Evolutionary conservation across 2,113 vertebrate genomes (phyloP).

Genomic region (Meles meles): DNA sequence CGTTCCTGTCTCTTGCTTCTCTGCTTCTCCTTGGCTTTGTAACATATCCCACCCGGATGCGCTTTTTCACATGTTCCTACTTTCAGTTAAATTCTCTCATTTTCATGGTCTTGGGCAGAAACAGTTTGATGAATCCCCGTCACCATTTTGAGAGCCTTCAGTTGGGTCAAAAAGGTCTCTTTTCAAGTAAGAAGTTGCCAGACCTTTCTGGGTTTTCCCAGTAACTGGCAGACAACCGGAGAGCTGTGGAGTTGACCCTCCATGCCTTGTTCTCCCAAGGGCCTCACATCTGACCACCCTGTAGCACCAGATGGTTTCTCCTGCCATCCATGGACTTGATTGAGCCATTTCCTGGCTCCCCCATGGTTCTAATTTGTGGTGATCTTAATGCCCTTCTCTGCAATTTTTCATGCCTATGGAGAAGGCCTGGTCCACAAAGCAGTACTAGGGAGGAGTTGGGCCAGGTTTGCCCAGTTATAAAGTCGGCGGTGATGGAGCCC

Average conservation of each 20-base stretch:
- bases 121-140: constrained; percentile 72
- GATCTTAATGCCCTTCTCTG: neutral
- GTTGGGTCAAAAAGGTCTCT: constrained; percentile 61
- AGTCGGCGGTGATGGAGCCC: neutral
- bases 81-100: constrained; percentile 71
- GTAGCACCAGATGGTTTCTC: constrained; percentile 1
- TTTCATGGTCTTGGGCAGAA: constrained; percentile 76
- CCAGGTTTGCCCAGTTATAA: neutral
- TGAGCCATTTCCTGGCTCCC: constrained; percentile 25
- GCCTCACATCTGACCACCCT: neutral
- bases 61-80: constrained; percentile 69
- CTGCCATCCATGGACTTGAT: neutral
- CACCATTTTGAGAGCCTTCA: constrained; percentile 65
- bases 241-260: constrained; percentile 7
- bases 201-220: constrained; percentile 57
- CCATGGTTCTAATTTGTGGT: neutral
- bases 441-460: neutral
- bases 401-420: neutral
- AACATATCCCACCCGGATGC: constrained; percentile 62
- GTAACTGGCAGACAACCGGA: constrained; percentile 51
- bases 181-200: constrained; percentile 65
- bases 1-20: neutral
- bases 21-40: neutral
- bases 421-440: neutral
- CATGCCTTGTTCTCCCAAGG: constrained; percentile 38